Evolutionary conservation across 2,888 invertebrate species (phyloP), one percentile per base, ranked within the genome.

Genomic region (Tinea trinotella): DNA sequence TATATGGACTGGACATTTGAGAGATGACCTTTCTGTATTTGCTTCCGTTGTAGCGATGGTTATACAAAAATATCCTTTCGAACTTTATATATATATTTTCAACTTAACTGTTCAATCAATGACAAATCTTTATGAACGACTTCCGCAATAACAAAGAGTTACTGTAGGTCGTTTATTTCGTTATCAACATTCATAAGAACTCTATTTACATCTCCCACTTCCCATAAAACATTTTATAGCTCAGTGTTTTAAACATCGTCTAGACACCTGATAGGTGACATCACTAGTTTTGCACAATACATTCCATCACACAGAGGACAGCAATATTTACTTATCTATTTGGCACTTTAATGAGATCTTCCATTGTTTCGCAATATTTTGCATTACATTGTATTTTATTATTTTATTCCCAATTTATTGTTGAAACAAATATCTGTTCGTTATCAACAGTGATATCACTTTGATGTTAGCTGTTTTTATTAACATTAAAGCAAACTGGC

Each of bases 251-350:
- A 7, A 40, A 40, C 7, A 15, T 40, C 7, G 40, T 40, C 40
- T 40, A 40, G 40, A 40, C 40, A 40, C 40, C 40, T 40, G 40
- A 13, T 40, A 4, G 40, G 50, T 50, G 50, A 50, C 50, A 50
- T 50, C 50, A 50, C 18, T 20, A 18, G 9, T 50, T 50, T 24
- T 50, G 24, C 50, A 50, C 50, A 50, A 50, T 50, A 50, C 18
- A 7, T 48, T 15, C 46, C 17, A n/a, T 19, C 46, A 17, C 40
- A 40, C 13, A 40, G 40, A 40, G 40, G 40, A 40, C 40, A 40
- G 40, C 40, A 40, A 40, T 40, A 40, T 40, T 40, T 40, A 15
- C 40, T 15, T 40, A 40, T 15, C 40, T 40, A 13, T 15, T 40
- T 40, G 13, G n/a, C 40, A 12, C 15, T 15, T 40, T 40, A 40